Conservation (phyloP, 1,140 invertebrate genomes). For the Cotesia glomerata region DNA sequence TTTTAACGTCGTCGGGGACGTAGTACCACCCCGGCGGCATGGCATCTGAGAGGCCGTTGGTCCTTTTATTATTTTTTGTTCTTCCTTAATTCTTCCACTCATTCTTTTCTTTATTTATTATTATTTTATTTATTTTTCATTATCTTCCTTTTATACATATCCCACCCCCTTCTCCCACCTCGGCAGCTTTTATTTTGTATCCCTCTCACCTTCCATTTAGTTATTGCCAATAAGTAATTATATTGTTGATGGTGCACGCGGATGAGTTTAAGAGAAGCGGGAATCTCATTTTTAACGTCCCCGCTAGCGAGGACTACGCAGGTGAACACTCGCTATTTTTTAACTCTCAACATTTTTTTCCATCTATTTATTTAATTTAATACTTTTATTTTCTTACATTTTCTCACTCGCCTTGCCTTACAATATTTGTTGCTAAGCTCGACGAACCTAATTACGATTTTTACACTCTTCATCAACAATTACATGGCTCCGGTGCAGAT, state of each 20-base stretch:
- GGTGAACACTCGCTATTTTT: constrained; percentile 10
- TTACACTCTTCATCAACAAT: constrained; percentile 39
- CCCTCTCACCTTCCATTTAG: constrained; percentile 45
- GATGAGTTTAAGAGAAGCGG: neutral
- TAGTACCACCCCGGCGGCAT: constrained; percentile 8
- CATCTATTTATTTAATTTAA: constrained; percentile 26
- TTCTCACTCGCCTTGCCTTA: neutral
- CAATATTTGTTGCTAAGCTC: neutral
- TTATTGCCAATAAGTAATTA: constrained; percentile 54
- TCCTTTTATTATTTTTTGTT: neutral
- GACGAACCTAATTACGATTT: constrained; percentile 38
- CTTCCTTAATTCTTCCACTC: constrained; percentile 3
- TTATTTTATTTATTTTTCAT: too few relatives aligned
- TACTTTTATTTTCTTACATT: constrained; percentile 24
- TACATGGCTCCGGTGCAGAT: constrained; percentile 33
- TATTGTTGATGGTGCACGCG: constrained; percentile 35
- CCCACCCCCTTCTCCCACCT: constrained; percentile 18
- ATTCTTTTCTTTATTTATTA: constrained; percentile 8
- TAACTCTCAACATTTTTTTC: constrained; percentile 1
- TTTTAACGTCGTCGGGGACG: constrained; percentile 39
- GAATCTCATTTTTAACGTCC: constrained; percentile 34
- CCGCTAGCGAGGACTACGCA: constrained; percentile 26
- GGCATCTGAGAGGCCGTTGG: neutral
- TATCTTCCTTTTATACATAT: too few relatives aligned
- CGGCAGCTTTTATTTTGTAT: constrained; percentile 24